phyloP scores from a whole-genome alignment of 2,888 invertebrate species.

The Steinernema hermaphroditum region DNA sequence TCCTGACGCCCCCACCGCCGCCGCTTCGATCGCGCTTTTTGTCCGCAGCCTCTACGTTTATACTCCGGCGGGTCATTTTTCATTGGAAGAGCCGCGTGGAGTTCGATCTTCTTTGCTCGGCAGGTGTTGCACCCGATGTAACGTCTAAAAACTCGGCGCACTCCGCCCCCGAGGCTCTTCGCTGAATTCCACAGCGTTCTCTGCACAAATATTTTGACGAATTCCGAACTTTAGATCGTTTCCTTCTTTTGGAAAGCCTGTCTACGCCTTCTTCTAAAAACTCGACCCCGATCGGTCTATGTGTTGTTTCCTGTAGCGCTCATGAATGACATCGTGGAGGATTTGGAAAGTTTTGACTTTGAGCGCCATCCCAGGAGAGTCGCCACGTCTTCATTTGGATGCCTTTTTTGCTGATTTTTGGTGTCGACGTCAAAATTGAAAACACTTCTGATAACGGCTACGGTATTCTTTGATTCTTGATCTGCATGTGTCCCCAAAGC shows the following conservation, averaged over 20 bases:
- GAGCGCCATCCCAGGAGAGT: too few relatives aligned
- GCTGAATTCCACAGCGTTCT: neutral
- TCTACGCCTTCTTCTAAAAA: too few relatives aligned
- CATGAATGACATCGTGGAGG: too few relatives aligned
- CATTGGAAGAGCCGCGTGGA: conserved; percentile 8
- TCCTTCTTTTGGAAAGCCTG: too few relatives aligned
- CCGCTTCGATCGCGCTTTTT: neutral
- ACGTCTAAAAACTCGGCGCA: neutral
- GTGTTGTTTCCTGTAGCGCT: too few relatives aligned
- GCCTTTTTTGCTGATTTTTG: too few relatives aligned
- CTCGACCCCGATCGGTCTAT: neutral
- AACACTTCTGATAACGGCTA: conserved; percentile 13
- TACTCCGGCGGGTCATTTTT: conserved; percentile 13
- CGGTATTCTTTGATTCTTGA: neutral
- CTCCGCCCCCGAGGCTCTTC: conserved; percentile 1
- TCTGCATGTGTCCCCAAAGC: too few relatives aligned
- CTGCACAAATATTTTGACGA: neutral
- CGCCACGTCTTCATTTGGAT: too few relatives aligned
- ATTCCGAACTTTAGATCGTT: neutral
- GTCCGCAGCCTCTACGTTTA: neutral
- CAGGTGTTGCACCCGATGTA: conserved; percentile 25
- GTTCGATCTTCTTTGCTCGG: neutral
- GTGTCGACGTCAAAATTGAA: neutral
- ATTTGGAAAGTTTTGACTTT: too few relatives aligned
- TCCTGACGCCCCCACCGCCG: conserved; percentile 1